phyloP scores from a whole-genome alignment of 2,797 vertebrate species.

The Spheniscus humboldti region DNA sequence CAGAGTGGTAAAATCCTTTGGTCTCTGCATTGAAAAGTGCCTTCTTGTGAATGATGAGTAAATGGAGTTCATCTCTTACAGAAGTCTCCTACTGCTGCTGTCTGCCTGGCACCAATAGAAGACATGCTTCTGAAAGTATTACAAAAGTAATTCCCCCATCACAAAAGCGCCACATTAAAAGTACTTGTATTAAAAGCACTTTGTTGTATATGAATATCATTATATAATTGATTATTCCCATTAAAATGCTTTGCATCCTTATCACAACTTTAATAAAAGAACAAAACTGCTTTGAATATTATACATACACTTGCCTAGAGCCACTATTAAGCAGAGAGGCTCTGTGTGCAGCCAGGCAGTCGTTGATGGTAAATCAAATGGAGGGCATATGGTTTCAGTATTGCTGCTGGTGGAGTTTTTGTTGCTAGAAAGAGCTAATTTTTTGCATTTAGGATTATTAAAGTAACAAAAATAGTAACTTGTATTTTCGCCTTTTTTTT shows the following conservation, averaged over 20 bases:
- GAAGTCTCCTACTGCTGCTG: not conserved
- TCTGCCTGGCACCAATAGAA: not conserved
- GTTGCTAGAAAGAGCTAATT: slow-evolving; percentile 38
- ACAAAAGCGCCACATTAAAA: slow-evolving; percentile 9
- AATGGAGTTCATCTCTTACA: slow-evolving; percentile 37
- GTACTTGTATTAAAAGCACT: slow-evolving; percentile 46
- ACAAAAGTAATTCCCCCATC: not conserved
- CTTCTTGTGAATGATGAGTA: slow-evolving; percentile 29
- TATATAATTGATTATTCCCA: slow-evolving; percentile 36
- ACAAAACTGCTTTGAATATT: slow-evolving; percentile 24
- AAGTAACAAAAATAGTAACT: slow-evolving; percentile 25
- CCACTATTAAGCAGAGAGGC: slow-evolving; percentile 40
- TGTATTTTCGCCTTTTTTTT: not conserved
- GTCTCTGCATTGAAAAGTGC: slow-evolving; percentile 3
- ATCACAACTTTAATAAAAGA: slow-evolving; percentile 49
- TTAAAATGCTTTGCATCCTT: slow-evolving; percentile 33
- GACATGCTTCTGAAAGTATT: not conserved
- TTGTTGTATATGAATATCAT: slow-evolving; percentile 13
- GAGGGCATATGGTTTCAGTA: slow-evolving; percentile 58
- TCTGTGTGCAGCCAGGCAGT: slow-evolving; percentile 57
- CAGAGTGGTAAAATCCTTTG: not conserved
- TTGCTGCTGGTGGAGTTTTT: slow-evolving; percentile 38
- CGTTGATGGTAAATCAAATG: slow-evolving; percentile 62
- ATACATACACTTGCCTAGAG: slow-evolving; percentile 45
- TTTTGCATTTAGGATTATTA: slow-evolving; percentile 30